Evolutionary conservation across 2,797 vertebrate species (phyloP).

Genomic region (Acipenser transmontanus): DNA sequence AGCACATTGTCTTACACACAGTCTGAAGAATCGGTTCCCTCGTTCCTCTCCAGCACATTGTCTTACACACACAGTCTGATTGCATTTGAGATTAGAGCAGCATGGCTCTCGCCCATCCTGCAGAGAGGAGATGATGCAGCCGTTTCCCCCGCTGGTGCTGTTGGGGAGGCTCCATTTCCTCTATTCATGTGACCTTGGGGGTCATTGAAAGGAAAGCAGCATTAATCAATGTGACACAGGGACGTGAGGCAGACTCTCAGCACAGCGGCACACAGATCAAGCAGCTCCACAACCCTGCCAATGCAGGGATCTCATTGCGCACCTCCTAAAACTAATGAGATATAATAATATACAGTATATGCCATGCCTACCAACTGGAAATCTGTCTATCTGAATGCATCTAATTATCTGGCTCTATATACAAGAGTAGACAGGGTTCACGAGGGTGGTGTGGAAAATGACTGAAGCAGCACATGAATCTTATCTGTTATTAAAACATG

Average conservation of each 20-base stretch:
- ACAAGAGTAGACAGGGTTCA: too few relatives aligned
- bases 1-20: too few relatives aligned
- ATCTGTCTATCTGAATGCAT: conserved; percentile 34
- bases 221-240: conserved; percentile 56
- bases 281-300: conserved; percentile 32
- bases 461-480: too few relatives aligned
- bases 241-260: conserved; percentile 36
- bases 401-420: too few relatives aligned
- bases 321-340: background rate
- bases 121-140: conserved; percentile 47
- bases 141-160: conserved; percentile 34
- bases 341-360: background rate
- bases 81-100: conserved; percentile 53
- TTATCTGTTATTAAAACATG: too few relatives aligned
- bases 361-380: conserved; percentile 6
- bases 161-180: conserved; percentile 44
- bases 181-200: conserved; percentile 56
- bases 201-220: conserved; percentile 53
- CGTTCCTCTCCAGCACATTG: conserved; percentile 36
- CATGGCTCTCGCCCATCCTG: conserved; percentile 17
- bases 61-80: conserved; percentile 46
- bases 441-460: too few relatives aligned
- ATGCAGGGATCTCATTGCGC: background rate
- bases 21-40: conserved; percentile 13
- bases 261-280: conserved; percentile 23